A percentile compares a stretch with the other conserved stretches of the same genome.
Conservation (phyloP, 2,113 vertebrate species). For the Zonotrichia leucophrys region DNA sequence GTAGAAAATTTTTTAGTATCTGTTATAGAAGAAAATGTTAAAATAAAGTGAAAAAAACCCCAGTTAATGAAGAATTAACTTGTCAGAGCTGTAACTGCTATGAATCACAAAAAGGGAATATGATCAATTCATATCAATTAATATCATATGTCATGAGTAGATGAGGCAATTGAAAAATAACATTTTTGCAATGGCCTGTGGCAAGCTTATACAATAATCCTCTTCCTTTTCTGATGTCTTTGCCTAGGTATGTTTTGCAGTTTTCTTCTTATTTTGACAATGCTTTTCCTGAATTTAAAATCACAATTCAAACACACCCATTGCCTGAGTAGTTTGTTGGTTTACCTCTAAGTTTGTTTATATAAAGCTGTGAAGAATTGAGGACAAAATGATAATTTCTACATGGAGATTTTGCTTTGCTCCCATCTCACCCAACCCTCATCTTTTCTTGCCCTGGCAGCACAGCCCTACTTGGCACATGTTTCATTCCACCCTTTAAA, state of each 20-base stretch:
- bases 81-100: neutral
- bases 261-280: neutral
- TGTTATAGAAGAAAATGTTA: neutral
- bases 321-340: neutral
- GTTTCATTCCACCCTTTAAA: neutral
- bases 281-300: neutral
- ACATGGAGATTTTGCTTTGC: neutral
- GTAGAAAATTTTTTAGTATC: neutral
- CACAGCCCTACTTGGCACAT: neutral
- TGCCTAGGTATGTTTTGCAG: neutral
- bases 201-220: neutral
- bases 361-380: neutral
- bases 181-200: neutral
- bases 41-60: neutral
- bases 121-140: conserved; percentile 15
- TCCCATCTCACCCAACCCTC: neutral
- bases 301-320: neutral
- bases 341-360: neutral
- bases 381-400: neutral
- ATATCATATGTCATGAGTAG: neutral
- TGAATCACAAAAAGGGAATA: neutral
- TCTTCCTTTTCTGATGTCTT: neutral
- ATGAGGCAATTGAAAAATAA: neutral
- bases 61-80: neutral
- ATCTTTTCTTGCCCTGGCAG: neutral